phyloP scores from a whole-genome alignment of 2,113 vertebrate species.

The Tychaedon coryphoeus region DNA sequence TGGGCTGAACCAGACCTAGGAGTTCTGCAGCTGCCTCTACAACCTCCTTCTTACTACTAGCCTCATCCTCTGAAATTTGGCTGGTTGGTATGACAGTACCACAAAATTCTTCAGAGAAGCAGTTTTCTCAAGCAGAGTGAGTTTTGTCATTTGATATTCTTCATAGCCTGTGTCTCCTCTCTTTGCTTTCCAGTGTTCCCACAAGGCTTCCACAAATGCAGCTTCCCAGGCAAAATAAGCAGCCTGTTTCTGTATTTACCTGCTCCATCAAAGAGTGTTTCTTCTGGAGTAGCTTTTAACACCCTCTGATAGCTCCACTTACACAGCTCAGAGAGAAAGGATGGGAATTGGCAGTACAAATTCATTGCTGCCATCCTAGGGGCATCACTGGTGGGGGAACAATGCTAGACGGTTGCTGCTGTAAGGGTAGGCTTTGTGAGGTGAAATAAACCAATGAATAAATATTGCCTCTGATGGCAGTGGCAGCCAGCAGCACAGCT shows the following conservation, averaged over 20 bases:
- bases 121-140: neutral
- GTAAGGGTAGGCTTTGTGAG: neutral
- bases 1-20: neutral
- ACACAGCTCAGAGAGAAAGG: neutral
- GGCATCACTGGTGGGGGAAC: neutral
- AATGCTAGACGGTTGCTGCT: neutral
- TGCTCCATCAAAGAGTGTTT: neutral
- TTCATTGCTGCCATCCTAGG: neutral
- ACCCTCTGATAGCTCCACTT: neutral
- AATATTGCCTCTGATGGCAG: neutral
- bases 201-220: neutral
- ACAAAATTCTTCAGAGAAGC: neutral
- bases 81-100: neutral
- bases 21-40: neutral
- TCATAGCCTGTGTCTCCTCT: neutral
- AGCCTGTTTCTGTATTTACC: neutral
- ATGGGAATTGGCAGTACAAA: neutral
- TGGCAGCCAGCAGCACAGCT: neutral
- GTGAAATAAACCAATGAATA: conserved; percentile 38
- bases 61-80: neutral
- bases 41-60: neutral
- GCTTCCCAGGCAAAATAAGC: neutral
- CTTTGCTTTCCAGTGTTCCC: neutral
- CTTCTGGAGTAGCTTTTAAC: neutral
- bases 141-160: neutral